Conservation (phyloP, 2,113 vertebrate species). For the Strix uralensis region DNA sequence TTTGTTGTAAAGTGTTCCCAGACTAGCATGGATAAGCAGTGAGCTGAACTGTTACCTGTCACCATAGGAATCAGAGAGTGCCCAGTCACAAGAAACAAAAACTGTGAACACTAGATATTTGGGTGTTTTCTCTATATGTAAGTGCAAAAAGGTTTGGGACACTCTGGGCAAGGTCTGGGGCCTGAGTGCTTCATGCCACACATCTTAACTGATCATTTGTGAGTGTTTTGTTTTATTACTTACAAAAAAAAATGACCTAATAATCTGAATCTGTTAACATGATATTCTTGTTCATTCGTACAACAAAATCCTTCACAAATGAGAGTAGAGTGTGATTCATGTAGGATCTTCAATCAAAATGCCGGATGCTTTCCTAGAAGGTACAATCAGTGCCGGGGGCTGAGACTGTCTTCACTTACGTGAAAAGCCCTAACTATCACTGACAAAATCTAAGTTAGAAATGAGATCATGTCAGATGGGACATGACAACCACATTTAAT, state of each 20-base stretch:
- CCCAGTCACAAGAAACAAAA: background rate
- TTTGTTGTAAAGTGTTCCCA: background rate
- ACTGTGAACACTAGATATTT: background rate
- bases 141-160: background rate
- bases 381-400: background rate
- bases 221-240: background rate
- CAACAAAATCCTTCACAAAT: background rate
- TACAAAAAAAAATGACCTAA: background rate
- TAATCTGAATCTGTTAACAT: background rate
- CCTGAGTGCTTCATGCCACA: background rate
- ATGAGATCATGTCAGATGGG: conserved; percentile 25
- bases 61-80: background rate
- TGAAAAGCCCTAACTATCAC: background rate
- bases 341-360: background rate
- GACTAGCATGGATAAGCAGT: background rate
- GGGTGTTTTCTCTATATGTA: background rate
- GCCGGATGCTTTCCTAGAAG: background rate
- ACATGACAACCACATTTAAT: conserved; percentile 6
- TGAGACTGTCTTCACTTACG: background rate
- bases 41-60: background rate
- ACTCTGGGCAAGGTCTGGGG: rapidly evolving
- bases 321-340: background rate
- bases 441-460: background rate
- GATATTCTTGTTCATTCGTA: background rate
- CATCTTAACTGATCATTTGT: background rate